Evolutionary conservation across 2,113 vertebrate genomes (phyloP), one percentile per base, ranked within the genome.

Genomic region (Ramphastos sulfuratus): DNA sequence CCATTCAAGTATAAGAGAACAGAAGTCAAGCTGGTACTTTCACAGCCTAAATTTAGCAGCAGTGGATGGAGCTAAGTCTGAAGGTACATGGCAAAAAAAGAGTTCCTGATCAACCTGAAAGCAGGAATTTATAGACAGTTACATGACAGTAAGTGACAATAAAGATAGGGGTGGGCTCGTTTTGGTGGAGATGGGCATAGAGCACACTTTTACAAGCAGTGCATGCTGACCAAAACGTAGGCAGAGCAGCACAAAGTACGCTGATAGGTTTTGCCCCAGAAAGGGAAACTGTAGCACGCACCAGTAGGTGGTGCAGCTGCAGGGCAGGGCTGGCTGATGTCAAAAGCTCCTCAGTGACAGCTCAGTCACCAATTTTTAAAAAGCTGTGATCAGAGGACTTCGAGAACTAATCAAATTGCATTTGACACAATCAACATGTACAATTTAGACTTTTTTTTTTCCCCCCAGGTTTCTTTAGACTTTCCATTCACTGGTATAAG

Each of bases 201-300:
- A 74, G 12, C 20, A 82, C 30, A 42, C 4, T 21, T 86, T 39
- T 56, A 67, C 19, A 70, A 87, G 46, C 27, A 33, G 10, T 6
- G 9, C n/a, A 18, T 2, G 27, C 37, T 60, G 75, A 71, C 28
- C 31, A 37, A 83, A 88, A 78, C 0, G 2, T 1, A 52, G 4
- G 21, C 1, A 61, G 42, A 63, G 64, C 1, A 3, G 58, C 0
- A 0, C 28, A 58, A 56, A 58, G 66, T 0, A 0, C 0, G 5
- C 27, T 7, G n/a, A 52, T 35, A 18, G 0, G 1, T 78, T 73
- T 69, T 76, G 8, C 15, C 42, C 21, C 8, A 50, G 31, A 63
- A 92, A 82, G 5, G 24, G 16, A 79, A 79, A 90, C 18, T 3
- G 1, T 5, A 56, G 55, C 20, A 42, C 73, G n/a, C 55, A 59